These are phyloP conservation scores for Peromyscus melanophrys DNA, from an alignment of 2,797 vertebrate genomes.

Conservation along the genomic window DNA sequence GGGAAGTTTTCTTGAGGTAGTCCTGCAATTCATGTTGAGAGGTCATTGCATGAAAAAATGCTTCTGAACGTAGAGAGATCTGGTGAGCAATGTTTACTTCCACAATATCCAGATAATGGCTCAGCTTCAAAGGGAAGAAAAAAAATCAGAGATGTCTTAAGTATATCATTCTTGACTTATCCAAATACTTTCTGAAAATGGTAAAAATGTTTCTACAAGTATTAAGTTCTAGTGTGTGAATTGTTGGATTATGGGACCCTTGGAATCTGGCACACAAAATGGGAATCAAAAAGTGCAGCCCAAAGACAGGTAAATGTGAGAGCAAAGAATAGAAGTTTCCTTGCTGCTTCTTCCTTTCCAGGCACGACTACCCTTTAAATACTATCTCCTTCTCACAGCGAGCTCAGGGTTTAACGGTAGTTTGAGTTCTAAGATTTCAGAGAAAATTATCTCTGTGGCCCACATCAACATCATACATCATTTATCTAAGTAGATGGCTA, in stretches of 20 bases:
- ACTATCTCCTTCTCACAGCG: not conserved
- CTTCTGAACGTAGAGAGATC: constrained; percentile 99
- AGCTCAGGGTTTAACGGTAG: not conserved
- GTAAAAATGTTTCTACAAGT: constrained; percentile 38
- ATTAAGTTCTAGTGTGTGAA: constrained; percentile 45
- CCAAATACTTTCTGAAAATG: constrained; percentile 59
- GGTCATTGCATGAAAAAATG: constrained; percentile 99
- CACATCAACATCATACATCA: not conserved
- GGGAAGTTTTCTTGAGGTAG: constrained; percentile 96
- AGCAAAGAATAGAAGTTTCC: constrained; percentile 24
- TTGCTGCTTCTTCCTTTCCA: constrained; percentile 12
- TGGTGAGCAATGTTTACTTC: constrained; percentile 99
- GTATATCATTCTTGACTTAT: constrained; percentile 53
- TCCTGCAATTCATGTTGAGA: constrained; percentile 99
- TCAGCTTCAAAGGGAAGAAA: constrained; percentile 90
- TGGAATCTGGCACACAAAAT: constrained; percentile 52
- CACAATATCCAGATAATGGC: constrained; percentile 99
- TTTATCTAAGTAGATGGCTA: constrained; percentile 19
- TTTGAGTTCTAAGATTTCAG: constrained; percentile 33
- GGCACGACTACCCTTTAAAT: constrained; percentile 12
- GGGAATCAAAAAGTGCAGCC: not conserved
- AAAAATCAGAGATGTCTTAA: constrained; percentile 64
- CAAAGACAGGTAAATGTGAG: constrained; percentile 3
- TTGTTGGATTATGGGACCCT: constrained; percentile 12
- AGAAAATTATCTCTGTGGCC: constrained; percentile 4